Conservation (phyloP, 2,888 invertebrate species). For the Anarsia innoxiella region DNA sequence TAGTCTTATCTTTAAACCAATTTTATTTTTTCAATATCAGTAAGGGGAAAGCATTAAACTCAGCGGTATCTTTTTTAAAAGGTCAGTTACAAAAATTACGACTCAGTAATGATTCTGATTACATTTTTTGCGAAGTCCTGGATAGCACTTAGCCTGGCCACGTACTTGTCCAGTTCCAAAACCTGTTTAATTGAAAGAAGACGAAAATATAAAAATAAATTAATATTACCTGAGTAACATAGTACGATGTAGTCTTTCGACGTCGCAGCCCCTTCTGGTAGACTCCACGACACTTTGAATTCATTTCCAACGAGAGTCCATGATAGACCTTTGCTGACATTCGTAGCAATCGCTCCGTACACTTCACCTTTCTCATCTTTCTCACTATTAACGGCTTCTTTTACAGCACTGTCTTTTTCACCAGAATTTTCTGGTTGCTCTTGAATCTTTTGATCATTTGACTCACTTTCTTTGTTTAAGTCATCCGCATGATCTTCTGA, state of each 20-base stretch:
- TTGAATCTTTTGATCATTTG: too few species aligned
- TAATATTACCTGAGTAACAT: constrained; percentile 72
- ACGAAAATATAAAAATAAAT: not conserved
- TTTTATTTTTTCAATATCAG: too few species aligned
- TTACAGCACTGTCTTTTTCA: constrained; percentile 34
- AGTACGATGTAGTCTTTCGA: constrained; percentile 70
- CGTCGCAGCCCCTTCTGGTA: constrained; percentile 51
- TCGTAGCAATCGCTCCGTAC: constrained; percentile 16
- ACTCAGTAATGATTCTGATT: too few species aligned
- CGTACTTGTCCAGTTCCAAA: too few species aligned
- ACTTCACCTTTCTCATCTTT: constrained; percentile 17
- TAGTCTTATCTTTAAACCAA: too few species aligned
- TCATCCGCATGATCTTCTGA: constrained; percentile 49
- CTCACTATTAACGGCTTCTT: constrained; percentile 28
- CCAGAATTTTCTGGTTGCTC: constrained; percentile 18
- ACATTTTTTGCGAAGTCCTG: too few species aligned
- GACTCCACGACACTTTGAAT: constrained; percentile 61
- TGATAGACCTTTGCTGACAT: constrained; percentile 25
- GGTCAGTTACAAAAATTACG: too few species aligned
- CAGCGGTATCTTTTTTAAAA: too few species aligned
- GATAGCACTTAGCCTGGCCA: too few species aligned
- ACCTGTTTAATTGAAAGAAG: not conserved
- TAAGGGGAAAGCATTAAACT: too few species aligned
- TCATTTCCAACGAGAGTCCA: constrained; percentile 61
- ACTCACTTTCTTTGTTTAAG: constrained; percentile 15